Base-by-base conservation (phyloP, 2,113 vertebrate species). In the Phyllostomus discolor region DNA sequence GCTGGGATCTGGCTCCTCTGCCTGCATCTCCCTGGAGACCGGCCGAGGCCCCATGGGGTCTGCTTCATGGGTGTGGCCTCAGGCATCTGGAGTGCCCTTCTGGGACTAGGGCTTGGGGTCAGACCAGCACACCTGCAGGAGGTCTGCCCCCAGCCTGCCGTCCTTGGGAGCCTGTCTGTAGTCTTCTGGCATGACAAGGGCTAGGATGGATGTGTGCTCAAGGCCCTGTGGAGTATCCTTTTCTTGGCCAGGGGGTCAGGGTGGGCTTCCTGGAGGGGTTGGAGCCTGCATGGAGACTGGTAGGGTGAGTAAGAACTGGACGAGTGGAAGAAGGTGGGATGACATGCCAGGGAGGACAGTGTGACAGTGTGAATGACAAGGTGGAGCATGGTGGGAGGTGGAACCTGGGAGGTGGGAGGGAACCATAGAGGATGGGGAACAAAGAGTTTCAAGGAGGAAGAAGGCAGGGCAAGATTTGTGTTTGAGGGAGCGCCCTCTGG, bases 401-500 rank as follows among this genome's bases (percentile, higher is more conserved):
- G 38, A 5, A 33, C 28, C 20, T 2, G 17, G 38, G 67, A 46
- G 46, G 43, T 59, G 48, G 26, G 38, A 17, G 22, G 19, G 10
- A 59, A 80, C 26, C 4, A 0, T 22, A 46, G 24, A 15, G 12
- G 1, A 17, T 62, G 46, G 7, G 41, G 38, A 22, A 20, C 33
- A 73, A 24, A 46, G 28, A 26, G 2, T 82, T 83, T 82, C 11
- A 54, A 35, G 11, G 26, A 19, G 20, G 19, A 26, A 3, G n/a
- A 10, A 10, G 17, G 52, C 35, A 1, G 5, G 35, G 31, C 52
- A 38, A 31, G 54, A 14, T 70, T n/a, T 79, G 70, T 33, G 75
- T 26, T 73, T 41, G 28, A 8, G 38, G 52, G 72, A 19, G 24
- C 22, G 62, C 75, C 70, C 90, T 92, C 90, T 97, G 87, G 93